Evolutionary conservation across 1,140 invertebrate genomes (phyloP).

Genomic region (Hylyphantes graminicola): DNA sequence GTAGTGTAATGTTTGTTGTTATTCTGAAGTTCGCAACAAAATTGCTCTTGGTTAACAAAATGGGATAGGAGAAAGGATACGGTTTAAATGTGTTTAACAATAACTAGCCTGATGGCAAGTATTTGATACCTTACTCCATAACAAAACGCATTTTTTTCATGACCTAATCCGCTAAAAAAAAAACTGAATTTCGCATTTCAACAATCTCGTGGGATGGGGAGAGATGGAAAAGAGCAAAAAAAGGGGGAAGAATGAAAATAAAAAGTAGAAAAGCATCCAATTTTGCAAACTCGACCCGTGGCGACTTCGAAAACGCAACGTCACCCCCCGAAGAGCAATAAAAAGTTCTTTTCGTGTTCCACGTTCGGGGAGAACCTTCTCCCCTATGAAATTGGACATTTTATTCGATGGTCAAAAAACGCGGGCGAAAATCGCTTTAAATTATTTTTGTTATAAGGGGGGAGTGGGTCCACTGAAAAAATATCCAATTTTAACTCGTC

Average conservation of each 20-base stretch:
- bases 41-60: too few species aligned
- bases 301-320: conserved; percentile 32
- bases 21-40: too few species aligned
- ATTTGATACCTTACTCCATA: neutral
- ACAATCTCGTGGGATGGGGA: neutral
- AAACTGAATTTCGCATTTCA: neutral
- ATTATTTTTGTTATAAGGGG: too few species aligned
- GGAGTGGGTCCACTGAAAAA: too few species aligned
- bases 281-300: conserved; percentile 50
- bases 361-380: conserved; percentile 1
- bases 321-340: neutral
- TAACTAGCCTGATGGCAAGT: too few species aligned
- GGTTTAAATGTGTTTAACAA: too few species aligned
- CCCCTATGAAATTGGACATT: neutral
- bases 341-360: conserved; percentile 19
- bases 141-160: neutral
- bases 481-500: too few species aligned
- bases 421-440: neutral
- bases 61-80: too few species aligned
- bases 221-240: neutral
- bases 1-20: too few species aligned
- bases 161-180: neutral
- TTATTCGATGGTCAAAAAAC: conserved; percentile 17
- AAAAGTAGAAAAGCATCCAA: conserved; percentile 30
- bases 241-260: neutral